Conservation (phyloP, 1,140 invertebrate genomes). For the Cherax quadricarinatus region DNA sequence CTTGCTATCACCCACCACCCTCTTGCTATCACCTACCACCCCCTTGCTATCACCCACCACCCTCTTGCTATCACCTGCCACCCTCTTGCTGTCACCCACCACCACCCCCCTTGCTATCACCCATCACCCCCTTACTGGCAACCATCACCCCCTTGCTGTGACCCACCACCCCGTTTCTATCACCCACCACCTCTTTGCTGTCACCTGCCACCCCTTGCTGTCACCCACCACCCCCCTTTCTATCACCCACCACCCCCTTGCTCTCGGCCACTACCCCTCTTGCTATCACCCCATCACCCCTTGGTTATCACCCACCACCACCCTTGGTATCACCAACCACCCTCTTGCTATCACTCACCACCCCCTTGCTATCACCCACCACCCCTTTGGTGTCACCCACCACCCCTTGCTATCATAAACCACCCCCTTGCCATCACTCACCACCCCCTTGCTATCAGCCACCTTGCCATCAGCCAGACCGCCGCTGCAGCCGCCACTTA, state of each 20-base stretch:
- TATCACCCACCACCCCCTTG: not conserved
- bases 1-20: not conserved
- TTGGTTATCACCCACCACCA: not conserved
- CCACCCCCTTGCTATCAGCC: not conserved
- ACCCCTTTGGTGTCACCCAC: not conserved
- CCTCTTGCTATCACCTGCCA: not conserved
- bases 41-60: not conserved
- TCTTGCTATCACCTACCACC: not conserved
- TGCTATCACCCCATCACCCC: not conserved
- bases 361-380: not conserved
- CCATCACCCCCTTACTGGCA: not conserved
- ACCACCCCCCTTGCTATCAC: not conserved
- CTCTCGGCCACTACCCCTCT: not conserved
- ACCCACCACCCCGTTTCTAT: not conserved
- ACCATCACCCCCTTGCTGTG: not conserved
- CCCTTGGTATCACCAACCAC: not conserved
- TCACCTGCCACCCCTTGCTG: not conserved
- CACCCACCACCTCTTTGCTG: constrained; percentile 11
- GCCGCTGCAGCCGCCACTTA: not conserved
- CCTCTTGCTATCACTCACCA: not conserved
- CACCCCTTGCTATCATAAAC: not conserved
- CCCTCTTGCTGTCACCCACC: not conserved
- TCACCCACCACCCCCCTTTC: not conserved
- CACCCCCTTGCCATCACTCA: not conserved
- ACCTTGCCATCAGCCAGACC: not conserved